Conservation (phyloP, 1,140 invertebrate species). For the Hestina assimilis region DNA sequence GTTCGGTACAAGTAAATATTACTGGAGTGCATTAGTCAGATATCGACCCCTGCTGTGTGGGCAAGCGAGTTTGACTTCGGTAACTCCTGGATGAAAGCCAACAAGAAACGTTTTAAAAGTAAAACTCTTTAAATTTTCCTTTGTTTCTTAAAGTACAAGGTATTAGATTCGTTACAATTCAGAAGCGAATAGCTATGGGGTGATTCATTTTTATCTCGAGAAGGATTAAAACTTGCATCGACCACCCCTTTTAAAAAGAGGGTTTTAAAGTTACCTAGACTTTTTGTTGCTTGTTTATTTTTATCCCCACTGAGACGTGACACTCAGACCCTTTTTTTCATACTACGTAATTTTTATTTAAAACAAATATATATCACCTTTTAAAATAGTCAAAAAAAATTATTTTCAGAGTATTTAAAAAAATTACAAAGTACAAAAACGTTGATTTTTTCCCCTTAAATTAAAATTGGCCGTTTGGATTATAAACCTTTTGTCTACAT, state of each 20-base stretch:
- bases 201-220: background rate
- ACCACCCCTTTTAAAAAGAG: background rate
- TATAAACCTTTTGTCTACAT: too few relatives aligned
- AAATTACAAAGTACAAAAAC: too few relatives aligned
- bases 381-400: too few relatives aligned
- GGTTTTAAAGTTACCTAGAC: background rate
- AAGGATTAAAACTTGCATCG: background rate
- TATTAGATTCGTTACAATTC: background rate
- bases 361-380: too few relatives aligned
- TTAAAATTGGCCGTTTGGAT: too few relatives aligned
- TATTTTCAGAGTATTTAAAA: too few relatives aligned
- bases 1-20: constrained; percentile 60
- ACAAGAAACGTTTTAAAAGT: constrained; percentile 8
- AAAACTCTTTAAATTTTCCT: background rate
- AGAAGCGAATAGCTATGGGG: background rate
- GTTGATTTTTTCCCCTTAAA: too few relatives aligned
- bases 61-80: constrained; percentile 32
- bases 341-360: too few relatives aligned
- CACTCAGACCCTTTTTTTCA: background rate
- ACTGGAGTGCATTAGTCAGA: constrained; percentile 62
- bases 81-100: constrained; percentile 28
- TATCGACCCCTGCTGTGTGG: constrained; percentile 55
- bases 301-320: background rate
- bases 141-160: background rate
- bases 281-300: background rate